phyloP scores from a whole-genome alignment of 2,797 vertebrate species.

The Dallia pectoralis region DNA sequence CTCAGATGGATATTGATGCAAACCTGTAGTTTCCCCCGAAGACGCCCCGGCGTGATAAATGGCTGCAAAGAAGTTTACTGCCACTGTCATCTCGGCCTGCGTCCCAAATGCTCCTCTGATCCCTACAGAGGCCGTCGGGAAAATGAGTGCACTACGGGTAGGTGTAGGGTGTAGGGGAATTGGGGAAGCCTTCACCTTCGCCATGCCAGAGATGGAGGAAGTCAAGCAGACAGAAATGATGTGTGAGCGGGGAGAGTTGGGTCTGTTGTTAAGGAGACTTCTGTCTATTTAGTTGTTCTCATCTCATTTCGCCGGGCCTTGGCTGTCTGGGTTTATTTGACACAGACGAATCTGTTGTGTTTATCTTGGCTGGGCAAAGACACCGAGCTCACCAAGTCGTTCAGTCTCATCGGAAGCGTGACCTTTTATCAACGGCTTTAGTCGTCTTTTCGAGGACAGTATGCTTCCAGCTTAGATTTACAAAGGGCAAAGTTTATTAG shows the following conservation, averaged over 20 bases:
- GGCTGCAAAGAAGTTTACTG: neutral
- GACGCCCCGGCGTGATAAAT: neutral
- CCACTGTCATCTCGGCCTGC: neutral
- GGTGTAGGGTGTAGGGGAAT: neutral
- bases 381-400: neutral
- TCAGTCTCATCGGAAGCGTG: neutral
- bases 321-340: neutral
- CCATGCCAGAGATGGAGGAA: neutral
- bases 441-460: neutral
- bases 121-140: neutral
- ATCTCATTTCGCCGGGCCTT: neutral
- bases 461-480: neutral
- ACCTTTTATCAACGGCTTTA: neutral
- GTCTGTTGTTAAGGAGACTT: neutral
- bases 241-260: neutral
- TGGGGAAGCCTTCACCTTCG: neutral
- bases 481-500: no score
- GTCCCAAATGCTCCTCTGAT: neutral
- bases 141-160: neutral
- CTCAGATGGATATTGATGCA: neutral
- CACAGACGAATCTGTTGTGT: neutral
- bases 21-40: neutral
- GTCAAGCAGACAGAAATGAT: neutral
- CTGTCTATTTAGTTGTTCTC: neutral
- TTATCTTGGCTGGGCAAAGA: neutral